Percentiles rank a stretch among this genome's conserved stretches.
Evolutionary conservation across 2,888 invertebrate species (phyloP).

Genomic region (Apotomis betuletana): DNA sequence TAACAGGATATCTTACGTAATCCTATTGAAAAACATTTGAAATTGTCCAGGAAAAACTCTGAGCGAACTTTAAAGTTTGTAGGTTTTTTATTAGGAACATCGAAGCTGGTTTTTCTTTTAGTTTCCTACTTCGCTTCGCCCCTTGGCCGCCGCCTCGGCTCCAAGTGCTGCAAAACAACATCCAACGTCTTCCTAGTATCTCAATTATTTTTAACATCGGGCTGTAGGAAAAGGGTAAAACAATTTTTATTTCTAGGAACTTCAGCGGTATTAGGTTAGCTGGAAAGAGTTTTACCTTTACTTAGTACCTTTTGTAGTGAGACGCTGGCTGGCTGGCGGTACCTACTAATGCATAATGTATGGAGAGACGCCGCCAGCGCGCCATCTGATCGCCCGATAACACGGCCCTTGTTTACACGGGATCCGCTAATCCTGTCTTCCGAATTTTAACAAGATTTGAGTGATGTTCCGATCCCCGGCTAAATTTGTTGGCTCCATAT

Average conservation of each 20-base stretch:
- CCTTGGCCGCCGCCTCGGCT: conserved; percentile 30
- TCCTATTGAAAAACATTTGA: conserved; percentile 8
- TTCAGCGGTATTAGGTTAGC: conserved; percentile 22
- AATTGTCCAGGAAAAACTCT: conserved; percentile 19
- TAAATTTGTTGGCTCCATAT: conserved; percentile 50
- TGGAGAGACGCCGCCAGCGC: conserved; percentile 55
- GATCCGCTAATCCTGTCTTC: conserved; percentile 70
- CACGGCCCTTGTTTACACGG: conserved; percentile 73
- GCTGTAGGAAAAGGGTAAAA: conserved; percentile 12
- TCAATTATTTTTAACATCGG: conserved; percentile 31
- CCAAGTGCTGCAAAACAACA: conserved; percentile 38
- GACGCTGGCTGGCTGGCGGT: conserved; percentile 57
- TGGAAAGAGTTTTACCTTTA: conserved; percentile 34
- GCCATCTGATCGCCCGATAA: conserved; percentile 74
- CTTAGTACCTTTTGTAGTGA: conserved; percentile 55
- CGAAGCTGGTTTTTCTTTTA: conserved; percentile 31
- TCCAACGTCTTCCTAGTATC: conserved; percentile 26
- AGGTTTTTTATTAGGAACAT: conserved; percentile 30
- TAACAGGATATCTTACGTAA: conserved; percentile 7
- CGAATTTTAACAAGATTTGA: conserved; percentile 76
- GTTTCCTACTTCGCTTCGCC: conserved; percentile 29
- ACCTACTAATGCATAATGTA: conserved; percentile 73
- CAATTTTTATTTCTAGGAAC: conserved; percentile 26
- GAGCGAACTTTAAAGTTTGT: conserved; percentile 29
- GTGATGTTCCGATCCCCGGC: conserved; percentile 58